Evolutionary conservation across 2,113 vertebrate genomes (phyloP), one percentile per base, ranked within the genome.

Genomic region (Elephantulus edwardii): DNA sequence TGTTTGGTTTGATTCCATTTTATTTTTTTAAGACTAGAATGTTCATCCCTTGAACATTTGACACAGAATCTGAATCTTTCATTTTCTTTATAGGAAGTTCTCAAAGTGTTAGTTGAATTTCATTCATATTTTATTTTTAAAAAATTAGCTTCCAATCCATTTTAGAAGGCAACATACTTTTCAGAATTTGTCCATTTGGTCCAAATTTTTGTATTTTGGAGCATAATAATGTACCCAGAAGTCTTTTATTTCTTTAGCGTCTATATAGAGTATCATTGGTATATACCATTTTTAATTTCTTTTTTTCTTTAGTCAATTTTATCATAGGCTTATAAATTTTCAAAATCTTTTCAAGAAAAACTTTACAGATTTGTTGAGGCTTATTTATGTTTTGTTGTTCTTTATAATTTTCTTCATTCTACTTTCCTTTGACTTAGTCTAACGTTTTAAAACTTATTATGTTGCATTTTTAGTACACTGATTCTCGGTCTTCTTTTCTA

Each of bases 371-470:
- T 76, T 76, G 13, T 24, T 87, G 8, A 33, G 4, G 77, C 54
- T 88, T 88, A 70, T 50, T 44, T 83, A 46, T 91, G 72, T 46
- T 17, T 86, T 52, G n/a, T 20, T 71, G 52, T 16, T 74, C 78
- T 77, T 76, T 54, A 72, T 70, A 60, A 77, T 84, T 48, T 91
- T 90, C 33, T 68, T n/a, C n/a, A n/a, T n/a, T 77, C 42, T 78
- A 56, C n/a, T 42, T 86, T 62, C 9, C 7, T 71, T 79, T 35
- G 66, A 75, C 66, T 81, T 54, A 82, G 66, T 72, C 54, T 74
- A 38, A 80, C 86, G 79, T 35, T 62, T 66, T 82, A 72, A 28
- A 17, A 30, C 5, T 28, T 22, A 3, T 74, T 68, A 75, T 35
- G 4, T 14, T 24, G 71, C 7, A 91, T 35, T 7, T 8, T 86